Base-by-base conservation (phyloP, 2,888 invertebrate species). In the Andrena praecox region DNA sequence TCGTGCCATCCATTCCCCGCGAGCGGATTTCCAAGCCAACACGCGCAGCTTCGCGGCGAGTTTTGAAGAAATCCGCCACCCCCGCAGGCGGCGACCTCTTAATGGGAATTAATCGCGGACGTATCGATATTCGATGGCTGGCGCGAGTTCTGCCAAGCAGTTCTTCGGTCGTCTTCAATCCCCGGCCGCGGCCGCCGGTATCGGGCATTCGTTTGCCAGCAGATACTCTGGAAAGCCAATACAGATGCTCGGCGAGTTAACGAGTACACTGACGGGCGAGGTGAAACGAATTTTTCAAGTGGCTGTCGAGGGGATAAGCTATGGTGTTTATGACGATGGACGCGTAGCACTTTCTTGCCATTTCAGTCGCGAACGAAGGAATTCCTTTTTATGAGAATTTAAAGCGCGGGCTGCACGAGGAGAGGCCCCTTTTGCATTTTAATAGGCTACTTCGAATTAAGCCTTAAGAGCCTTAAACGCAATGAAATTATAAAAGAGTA, bases 41-140 rank as follows among this genome's bases (percentile, higher is more conserved):
- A 29, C 12, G 27, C 16, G 24, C 7, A 16, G 63, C 16, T 74
- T 74, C n/a, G 35, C 16, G 16, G 31, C 16, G 48, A 59, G 48
- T 72, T 67, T 42, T 62, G 54, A 71, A 66, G 68, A 73, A 59
- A 50, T 72, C 20, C 48, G 5, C n/a, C 24, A 0, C 27, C n/a
- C 8, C 24, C 12, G 35, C 24, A 5, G 10, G 31, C 7, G 27
- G 33, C 7, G 20, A 63, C 24, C 48, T 48, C 31, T 12, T 77
- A 77, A 64, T 73, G 56, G 59, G 50, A 73, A 77, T 72, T 80
- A 80, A 73, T 80, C 50, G 63, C 10, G 5, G 31, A 10, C 2
- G 63, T 73, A 80, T 80, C 78, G 80, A 72, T 80, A 73, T 68
- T 73, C 77, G 78, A 80, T 77, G 56, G 56, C 12, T 50, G 5